Conservation (phyloP, 2,113 vertebrate species). For the Coreoperca whiteheadi region DNA sequence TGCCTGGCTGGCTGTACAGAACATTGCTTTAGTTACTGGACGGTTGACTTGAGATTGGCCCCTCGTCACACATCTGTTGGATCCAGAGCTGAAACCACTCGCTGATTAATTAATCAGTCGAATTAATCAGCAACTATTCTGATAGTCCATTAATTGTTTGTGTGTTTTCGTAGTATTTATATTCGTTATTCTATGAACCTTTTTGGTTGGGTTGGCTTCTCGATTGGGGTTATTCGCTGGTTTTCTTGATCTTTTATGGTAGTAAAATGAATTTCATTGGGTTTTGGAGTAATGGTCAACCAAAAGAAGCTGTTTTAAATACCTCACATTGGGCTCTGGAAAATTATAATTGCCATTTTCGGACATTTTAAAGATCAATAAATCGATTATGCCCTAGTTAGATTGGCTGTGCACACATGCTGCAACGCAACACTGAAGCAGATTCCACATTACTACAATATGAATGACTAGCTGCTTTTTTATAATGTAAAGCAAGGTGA, state of each 20-base stretch:
- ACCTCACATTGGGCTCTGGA: too few species aligned
- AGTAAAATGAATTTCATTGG: not conserved
- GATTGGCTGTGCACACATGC: not conserved
- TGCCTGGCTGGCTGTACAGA: slow-evolving; percentile 39
- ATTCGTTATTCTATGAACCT: not conserved
- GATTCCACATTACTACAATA: too few species aligned
- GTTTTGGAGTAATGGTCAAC: not conserved
- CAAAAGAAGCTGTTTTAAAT: too few species aligned
- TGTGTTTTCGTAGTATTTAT: not conserved
- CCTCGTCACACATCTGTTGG: not conserved
- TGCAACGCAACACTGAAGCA: not conserved
- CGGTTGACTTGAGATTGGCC: slow-evolving; percentile 18
- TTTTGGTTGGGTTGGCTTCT: not conserved
- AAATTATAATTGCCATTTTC: not conserved
- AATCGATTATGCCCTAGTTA: not conserved
- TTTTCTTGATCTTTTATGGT: not conserved
- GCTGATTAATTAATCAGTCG: not conserved
- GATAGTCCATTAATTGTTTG: not conserved
- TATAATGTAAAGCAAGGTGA: not conserved
- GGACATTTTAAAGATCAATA: not conserved
- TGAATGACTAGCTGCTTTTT: not conserved
- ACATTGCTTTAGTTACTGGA: slow-evolving; percentile 33
- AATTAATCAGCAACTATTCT: not conserved
- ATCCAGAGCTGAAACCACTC: not conserved
- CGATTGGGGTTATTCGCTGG: not conserved